These are phyloP conservation scores for Chloroceryle amazona DNA, from an alignment of 2,797 vertebrate genomes.

Conservation along the genomic window DNA sequence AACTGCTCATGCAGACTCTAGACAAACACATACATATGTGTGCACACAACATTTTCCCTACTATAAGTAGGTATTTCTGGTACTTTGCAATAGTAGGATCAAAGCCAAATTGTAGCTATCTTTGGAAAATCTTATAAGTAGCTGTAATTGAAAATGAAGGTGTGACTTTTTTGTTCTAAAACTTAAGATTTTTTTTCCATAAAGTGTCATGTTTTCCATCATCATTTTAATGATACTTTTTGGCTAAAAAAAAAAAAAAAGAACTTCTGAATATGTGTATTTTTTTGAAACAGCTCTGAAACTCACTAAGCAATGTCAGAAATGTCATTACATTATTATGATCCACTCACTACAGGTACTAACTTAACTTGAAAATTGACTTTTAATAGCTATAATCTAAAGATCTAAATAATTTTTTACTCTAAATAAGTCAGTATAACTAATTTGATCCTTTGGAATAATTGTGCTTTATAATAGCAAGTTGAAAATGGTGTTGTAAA, in stretches of 20 bases:
- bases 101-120: conserved; percentile 32
- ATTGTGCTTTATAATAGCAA: not conserved
- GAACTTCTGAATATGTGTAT: not conserved
- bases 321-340: rapidly evolving
- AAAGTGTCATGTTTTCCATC: not conserved
- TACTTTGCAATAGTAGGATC: not conserved
- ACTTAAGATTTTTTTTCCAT: not conserved
- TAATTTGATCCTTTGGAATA: not conserved
- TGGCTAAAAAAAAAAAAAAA: not conserved
- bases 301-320: not conserved
- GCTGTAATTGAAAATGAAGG: not conserved
- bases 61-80: conserved; percentile 38
- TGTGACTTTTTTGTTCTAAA: not conserved
- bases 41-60: conserved; percentile 12
- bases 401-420: not conserved
- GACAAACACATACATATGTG: conserved; percentile 37
- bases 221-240: not conserved
- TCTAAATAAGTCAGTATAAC: not conserved
- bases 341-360: not conserved
- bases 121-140: conserved; percentile 55
- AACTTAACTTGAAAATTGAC: not conserved
- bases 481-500: not conserved
- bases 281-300: not conserved
- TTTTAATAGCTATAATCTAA: not conserved
- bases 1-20: not conserved